These are phyloP conservation scores for Nematolebias whitei DNA, from an alignment of 2,113 vertebrate species.

Conservation along the genomic window DNA sequence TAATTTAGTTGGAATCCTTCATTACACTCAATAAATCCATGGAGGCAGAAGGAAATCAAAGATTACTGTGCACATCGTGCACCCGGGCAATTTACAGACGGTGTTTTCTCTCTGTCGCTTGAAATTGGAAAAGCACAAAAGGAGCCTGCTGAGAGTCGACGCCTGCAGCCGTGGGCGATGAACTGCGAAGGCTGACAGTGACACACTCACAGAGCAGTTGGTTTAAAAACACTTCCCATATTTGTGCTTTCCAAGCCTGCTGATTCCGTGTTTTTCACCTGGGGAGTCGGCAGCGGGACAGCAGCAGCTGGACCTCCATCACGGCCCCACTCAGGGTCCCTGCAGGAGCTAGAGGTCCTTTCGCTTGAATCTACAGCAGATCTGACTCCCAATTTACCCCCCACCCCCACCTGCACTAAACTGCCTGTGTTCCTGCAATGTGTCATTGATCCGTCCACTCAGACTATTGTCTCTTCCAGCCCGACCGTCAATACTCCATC, in stretches of 20 bases:
- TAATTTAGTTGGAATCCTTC: conserved; percentile 19
- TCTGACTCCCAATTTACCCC: conserved; percentile 25
- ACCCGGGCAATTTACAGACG: conserved; percentile 15
- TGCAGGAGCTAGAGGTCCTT: background rate
- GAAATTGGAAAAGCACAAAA: conserved; percentile 38
- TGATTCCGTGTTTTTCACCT: no score
- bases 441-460: conserved; percentile 71
- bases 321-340: background rate
- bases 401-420: conserved; percentile 46
- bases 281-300: no score
- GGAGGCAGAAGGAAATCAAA: conserved; percentile 14
- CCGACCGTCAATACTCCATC: conserved; percentile 74
- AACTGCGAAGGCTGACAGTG: conserved; percentile 47
- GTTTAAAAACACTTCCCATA: conserved; percentile 30
- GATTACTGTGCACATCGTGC: background rate
- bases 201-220: conserved; percentile 27
- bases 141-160: conserved; percentile 45
- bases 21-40: conserved; percentile 23
- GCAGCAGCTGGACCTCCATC: background rate
- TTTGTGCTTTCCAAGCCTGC: conserved; percentile 18
- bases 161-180: conserved; percentile 48
- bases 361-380: conserved; percentile 29
- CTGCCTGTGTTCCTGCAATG: conserved; percentile 52
- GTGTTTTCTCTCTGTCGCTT: conserved; percentile 20
- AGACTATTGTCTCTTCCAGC: conserved; percentile 52